A percentile compares a stretch with the other conserved stretches of the same genome.
phyloP scores from a whole-genome alignment of 2,888 invertebrate species.

The Eristalis intricaria region DNA sequence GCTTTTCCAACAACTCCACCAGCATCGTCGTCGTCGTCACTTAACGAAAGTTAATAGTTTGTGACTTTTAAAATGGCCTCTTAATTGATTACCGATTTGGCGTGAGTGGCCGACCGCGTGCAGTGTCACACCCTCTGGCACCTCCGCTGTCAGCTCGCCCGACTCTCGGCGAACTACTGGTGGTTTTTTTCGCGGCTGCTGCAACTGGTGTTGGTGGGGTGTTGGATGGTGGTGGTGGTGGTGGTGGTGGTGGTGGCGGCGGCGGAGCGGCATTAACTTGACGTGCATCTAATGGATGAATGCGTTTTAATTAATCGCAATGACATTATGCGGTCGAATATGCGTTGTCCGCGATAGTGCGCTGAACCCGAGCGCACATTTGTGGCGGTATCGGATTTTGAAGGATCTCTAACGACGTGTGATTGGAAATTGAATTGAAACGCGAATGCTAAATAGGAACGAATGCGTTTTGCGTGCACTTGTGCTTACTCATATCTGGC shows the following conservation, averaged over 20 bases:
- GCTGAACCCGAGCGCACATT: slow-evolving; percentile 53
- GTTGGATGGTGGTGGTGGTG: neutral
- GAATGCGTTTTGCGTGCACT: neutral
- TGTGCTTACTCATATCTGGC: neutral
- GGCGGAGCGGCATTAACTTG: slow-evolving; percentile 18
- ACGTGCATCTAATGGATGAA: slow-evolving; percentile 69
- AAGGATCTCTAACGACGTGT: slow-evolving; percentile 43
- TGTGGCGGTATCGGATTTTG: slow-evolving; percentile 31
- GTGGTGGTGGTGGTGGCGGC: slow-evolving; percentile 17
- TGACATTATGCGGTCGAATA: slow-evolving; percentile 71
- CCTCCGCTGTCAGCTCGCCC: slow-evolving; percentile 25
- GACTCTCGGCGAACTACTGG: slow-evolving; percentile 24
- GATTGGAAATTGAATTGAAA: slow-evolving; percentile 37
- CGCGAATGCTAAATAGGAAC: slow-evolving; percentile 2
- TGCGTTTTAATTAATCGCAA: slow-evolving; percentile 71
- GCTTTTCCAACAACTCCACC: slow-evolving; percentile 19
- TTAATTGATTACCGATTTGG: slow-evolving; percentile 71
- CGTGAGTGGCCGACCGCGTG: slow-evolving; percentile 67
- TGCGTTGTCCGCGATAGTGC: slow-evolving; percentile 72
- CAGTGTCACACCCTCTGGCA: slow-evolving; percentile 72
- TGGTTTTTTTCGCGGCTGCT: neutral
- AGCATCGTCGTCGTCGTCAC: neutral
- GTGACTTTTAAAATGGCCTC: slow-evolving; percentile 70
- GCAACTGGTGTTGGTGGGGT: slow-evolving; percentile 48
- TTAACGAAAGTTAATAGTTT: slow-evolving; percentile 71